Percentiles rank a stretch among this genome's conserved stretches.
phyloP scores from a whole-genome alignment of 2,888 invertebrate species.

The Aspidiotus destructor region DNA sequence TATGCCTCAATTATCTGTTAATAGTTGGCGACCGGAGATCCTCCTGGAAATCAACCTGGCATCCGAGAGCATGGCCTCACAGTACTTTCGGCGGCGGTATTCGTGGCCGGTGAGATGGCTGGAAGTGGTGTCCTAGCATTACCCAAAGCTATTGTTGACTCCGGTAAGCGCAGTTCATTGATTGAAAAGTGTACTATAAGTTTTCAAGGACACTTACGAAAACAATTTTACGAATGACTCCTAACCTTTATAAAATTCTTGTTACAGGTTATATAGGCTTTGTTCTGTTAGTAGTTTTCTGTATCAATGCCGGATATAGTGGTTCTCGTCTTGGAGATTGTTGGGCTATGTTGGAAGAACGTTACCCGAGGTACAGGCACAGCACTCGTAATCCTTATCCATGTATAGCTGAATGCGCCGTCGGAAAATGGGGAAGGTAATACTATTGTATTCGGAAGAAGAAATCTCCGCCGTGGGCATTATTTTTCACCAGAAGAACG shows the following conservation, averaged over 20 bases:
- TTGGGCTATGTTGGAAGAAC: slow-evolving; percentile 59
- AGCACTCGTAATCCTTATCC: slow-evolving; percentile 58
- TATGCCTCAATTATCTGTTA: too few species aligned
- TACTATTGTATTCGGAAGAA: not conserved
- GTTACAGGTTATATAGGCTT: slow-evolving; percentile 57
- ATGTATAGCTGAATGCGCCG: slow-evolving; percentile 54
- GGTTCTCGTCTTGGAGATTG: slow-evolving; percentile 57
- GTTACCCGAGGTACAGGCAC: slow-evolving; percentile 52
- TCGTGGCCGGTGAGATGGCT: slow-evolving; percentile 61
- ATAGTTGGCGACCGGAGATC: not conserved
- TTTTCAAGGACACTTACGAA: too few species aligned
- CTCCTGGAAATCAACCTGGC: not conserved
- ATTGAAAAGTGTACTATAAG: not conserved
- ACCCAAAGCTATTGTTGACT: slow-evolving; percentile 53
- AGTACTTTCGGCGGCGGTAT: slow-evolving; percentile 49
- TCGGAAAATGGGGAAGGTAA: slow-evolving; percentile 53
- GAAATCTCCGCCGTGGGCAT: too few species aligned
- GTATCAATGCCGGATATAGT: slow-evolving; percentile 54
- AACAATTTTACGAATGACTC: not conserved
- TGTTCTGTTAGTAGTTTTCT: slow-evolving; percentile 51
- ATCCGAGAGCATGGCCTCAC: slow-evolving; percentile 41
- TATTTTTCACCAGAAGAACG: not conserved
- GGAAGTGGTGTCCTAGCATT: slow-evolving; percentile 62
- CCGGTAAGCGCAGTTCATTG: slow-evolving; percentile 45
- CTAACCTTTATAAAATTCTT: not conserved